Evolutionary conservation across 2,888 invertebrate species (phyloP), one percentile per base, ranked within the genome.

Genomic region (Himalopsyche kuldschensis): DNA sequence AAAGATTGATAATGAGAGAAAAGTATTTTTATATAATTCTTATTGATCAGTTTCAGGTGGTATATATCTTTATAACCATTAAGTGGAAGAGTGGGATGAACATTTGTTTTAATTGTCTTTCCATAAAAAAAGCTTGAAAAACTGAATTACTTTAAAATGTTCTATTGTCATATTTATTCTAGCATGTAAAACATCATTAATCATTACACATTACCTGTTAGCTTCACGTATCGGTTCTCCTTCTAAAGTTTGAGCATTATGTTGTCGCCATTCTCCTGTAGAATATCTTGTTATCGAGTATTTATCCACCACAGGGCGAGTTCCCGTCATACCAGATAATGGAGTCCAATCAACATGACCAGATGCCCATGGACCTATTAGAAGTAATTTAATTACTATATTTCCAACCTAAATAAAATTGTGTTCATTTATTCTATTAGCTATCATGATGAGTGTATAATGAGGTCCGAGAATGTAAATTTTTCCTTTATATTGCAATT

Each of bases 311-410:
- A 93, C 92, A 0, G 96, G 96, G 85, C 96, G 91, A 0, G 95
- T 94, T 3, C 96, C 96, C 0, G 96, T 96, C 87, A 95, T 90
- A 0, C 92, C 93, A 0, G 92, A 93, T 82, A 94, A 90, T 0
- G 95, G 94, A 47, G 94, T 94, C 94, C 95, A 96, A 88, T 95
- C 95, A 0, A 95, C 93, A 86, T 94, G 93, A 1, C 96, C 96
- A 1, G 95, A 94, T 3, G 94, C 94, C 91, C 95, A 95, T 10
- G 95, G 95, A 78, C 85, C 85, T 85, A 20, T 35, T n/a, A 1
- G 6, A 47, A 55, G n/a, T 30, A 30, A 11, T 27, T 4, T 32
- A 6, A 31, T n/a, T n/a, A 30, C 5, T 8, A 27, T n/a, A 27
- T 75, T 30, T n/a, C 15, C 35, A 1, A 17, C 31, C 17, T 5